Conservation (phyloP, 2,113 vertebrate species). For the Arothron firmamentum region DNA sequence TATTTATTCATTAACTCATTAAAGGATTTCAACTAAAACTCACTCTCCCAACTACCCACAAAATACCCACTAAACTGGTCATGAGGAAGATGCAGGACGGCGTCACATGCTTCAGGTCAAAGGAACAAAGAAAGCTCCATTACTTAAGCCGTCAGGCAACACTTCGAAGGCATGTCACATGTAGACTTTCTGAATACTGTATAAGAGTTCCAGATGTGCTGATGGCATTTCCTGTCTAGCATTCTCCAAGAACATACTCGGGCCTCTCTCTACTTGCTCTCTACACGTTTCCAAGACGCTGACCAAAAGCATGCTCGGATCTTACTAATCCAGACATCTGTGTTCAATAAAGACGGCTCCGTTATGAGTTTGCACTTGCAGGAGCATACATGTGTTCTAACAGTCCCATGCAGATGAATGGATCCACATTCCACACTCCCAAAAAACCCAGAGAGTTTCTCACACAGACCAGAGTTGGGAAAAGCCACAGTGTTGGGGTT, state of each 20-base stretch:
- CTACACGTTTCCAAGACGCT: constrained; percentile 52
- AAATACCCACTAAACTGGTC: not conserved
- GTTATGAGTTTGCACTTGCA: constrained; percentile 19
- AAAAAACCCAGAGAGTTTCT: constrained; percentile 8
- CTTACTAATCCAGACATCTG: constrained; percentile 16
- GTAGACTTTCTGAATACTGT: constrained; percentile 73
- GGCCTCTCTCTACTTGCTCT: constrained; percentile 51
- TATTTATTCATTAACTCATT: too few species aligned
- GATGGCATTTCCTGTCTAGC: constrained; percentile 74
- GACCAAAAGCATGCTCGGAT: constrained; percentile 28
- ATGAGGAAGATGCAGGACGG: constrained; percentile 6
- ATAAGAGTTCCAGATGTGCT: constrained; percentile 77
- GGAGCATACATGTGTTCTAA: not conserved
- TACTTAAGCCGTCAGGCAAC: constrained; percentile 33
- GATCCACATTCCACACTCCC: constrained; percentile 2
- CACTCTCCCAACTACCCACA: constrained; percentile 12
- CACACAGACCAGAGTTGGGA: constrained; percentile 27
- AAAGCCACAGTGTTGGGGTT: constrained; percentile 37
- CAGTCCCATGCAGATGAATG: constrained; percentile 1
- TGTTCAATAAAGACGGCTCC: constrained; percentile 3
- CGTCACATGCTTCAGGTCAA: constrained; percentile 4
- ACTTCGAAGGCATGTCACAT: constrained; percentile 64
- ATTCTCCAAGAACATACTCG: constrained; percentile 71
- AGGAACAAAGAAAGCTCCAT: constrained; percentile 25
- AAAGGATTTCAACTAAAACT: too few species aligned